Evolutionary conservation across 2,888 invertebrate species (phyloP).

Genomic region (Incurvaria masculella): DNA sequence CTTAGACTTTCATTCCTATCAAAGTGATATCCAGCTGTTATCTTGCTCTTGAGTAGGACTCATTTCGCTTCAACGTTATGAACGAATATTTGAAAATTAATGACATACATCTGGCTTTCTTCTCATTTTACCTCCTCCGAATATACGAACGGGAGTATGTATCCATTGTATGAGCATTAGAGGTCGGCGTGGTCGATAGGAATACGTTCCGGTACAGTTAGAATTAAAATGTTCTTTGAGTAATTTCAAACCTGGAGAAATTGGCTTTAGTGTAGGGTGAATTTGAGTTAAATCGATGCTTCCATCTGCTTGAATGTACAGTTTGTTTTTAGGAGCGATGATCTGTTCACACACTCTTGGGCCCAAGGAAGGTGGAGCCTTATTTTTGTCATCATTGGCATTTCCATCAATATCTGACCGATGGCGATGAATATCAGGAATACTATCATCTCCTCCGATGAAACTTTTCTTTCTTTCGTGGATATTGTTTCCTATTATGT

Average conservation of each 20-base stretch:
- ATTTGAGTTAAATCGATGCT: conserved; percentile 36
- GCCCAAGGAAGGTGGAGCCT: conserved; percentile 28
- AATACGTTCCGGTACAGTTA: too few relatives aligned
- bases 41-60: too few relatives aligned
- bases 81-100: conserved; percentile 32
- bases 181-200: too few relatives aligned
- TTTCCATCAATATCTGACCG: conserved; percentile 30
- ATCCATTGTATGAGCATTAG: conserved; percentile 60
- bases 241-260: too few relatives aligned
- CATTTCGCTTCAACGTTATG: background rate
- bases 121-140: conserved; percentile 63
- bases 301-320: conserved; percentile 39
- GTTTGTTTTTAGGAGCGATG: conserved; percentile 27
- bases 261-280: conserved; percentile 24
- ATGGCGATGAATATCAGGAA: conserved; percentile 39
- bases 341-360: conserved; percentile 37
- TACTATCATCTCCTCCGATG: conserved; percentile 31
- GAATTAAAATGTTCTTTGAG: too few relatives aligned
- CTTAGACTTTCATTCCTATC: too few relatives aligned
- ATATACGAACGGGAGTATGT: conserved; percentile 62
- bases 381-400: conserved; percentile 5
- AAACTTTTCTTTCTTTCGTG: conserved; percentile 35
- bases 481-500: conserved; percentile 28
- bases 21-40: too few relatives aligned
- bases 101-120: conserved; percentile 59